phyloP scores from a whole-genome alignment of 2,113 vertebrate genomes.

The Phainopepla nitens region DNA sequence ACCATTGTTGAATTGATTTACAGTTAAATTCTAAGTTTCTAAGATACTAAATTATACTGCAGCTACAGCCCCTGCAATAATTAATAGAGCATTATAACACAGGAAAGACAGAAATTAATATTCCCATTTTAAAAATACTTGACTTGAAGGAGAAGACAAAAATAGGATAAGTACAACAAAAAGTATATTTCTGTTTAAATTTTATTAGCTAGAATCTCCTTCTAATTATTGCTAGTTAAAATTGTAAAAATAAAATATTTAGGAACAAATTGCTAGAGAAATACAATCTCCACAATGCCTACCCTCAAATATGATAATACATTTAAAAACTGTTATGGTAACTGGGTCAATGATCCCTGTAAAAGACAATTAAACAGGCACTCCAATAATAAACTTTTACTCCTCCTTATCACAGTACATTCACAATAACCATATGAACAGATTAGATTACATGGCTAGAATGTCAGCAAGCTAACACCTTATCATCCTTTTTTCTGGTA shows the following conservation, averaged over 20 bases:
- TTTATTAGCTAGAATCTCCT: neutral
- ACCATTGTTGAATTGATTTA: neutral
- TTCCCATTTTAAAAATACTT: neutral
- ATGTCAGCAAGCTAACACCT: neutral
- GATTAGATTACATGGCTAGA: neutral
- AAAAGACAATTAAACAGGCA: neutral
- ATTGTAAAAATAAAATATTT: neutral
- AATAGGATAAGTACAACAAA: neutral
- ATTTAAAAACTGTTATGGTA: neutral
- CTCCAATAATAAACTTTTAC: slow-evolving; percentile 58
- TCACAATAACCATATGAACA: slow-evolving; percentile 60
- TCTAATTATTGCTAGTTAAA: neutral
- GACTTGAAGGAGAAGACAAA: neutral
- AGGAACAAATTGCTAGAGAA: neutral
- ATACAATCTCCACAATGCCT: neutral
- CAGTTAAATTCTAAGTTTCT: neutral
- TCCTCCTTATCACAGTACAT: slow-evolving; percentile 63
- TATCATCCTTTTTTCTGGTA: neutral
- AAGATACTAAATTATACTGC: neutral
- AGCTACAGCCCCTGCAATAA: neutral
- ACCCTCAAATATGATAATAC: neutral
- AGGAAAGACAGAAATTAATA: neutral
- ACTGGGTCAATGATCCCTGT: neutral
- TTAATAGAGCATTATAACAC: neutral
- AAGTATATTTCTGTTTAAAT: neutral